Conservation (phyloP, 2,797 vertebrate genomes). For the Cryptoprocta ferox region DNA sequence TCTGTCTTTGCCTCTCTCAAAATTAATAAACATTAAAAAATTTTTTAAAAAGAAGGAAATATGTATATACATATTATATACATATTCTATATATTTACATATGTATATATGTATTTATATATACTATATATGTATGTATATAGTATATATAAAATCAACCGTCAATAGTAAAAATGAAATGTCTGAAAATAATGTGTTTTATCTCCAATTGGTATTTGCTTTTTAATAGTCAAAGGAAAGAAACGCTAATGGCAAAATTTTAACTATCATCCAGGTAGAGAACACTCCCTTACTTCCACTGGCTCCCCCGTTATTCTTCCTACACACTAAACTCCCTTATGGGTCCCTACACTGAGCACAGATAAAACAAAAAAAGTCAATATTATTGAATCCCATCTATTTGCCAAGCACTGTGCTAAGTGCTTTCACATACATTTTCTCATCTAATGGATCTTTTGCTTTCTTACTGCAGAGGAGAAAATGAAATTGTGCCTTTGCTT, state of each 20-base stretch:
- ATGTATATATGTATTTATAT: background rate
- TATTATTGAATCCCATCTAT: constrained; percentile 65
- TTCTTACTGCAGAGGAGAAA: constrained; percentile 21
- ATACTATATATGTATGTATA: too few species aligned
- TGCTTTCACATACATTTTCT: constrained; percentile 67
- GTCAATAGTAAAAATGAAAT: constrained; percentile 38
- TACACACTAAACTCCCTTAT: constrained; percentile 2
- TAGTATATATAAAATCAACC: background rate
- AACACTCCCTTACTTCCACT: background rate
- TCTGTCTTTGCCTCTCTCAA: too few species aligned
- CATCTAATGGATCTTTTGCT: constrained; percentile 64
- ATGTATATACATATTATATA: background rate
- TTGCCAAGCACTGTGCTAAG: constrained; percentile 66
- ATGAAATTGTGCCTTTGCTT: background rate
- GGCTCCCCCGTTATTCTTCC: background rate
- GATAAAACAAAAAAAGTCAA: constrained; percentile 63
- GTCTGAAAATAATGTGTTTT: background rate
- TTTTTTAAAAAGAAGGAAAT: too few species aligned
- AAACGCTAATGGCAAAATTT: constrained; percentile 41
- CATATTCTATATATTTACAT: background rate
- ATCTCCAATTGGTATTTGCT: constrained; percentile 1
- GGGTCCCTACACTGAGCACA: background rate
- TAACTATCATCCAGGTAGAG: constrained; percentile 8
- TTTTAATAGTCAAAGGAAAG: constrained; percentile 57
- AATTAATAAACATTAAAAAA: too few species aligned